Percentiles rank a stretch among this genome's conserved stretches.
Evolutionary conservation across 2,888 invertebrate species (phyloP).

Genomic region (Sarcophaga variegata): DNA sequence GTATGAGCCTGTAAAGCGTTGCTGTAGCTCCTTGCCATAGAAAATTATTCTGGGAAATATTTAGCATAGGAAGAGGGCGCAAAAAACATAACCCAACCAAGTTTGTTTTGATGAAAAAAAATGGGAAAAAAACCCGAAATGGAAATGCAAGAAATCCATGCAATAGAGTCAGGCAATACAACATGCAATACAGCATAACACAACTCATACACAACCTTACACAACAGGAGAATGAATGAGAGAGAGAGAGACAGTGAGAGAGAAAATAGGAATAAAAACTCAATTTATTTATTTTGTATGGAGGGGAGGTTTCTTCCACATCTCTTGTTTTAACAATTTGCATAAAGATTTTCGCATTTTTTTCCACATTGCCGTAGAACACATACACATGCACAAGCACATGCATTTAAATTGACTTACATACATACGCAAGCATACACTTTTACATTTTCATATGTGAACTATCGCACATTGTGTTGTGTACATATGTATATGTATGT

Average conservation of each 20-base stretch:
- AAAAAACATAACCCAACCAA: conserved; percentile 22
- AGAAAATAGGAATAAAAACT: not conserved
- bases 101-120: conserved; percentile 9
- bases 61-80: not conserved
- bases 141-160: not conserved
- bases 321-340: conserved; percentile 62
- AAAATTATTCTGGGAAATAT: not conserved
- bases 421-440: not conserved
- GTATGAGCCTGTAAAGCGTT: not conserved
- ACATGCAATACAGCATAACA: conserved; percentile 28
- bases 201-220: not conserved
- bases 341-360: conserved; percentile 64
- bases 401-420: conserved; percentile 41
- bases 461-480: not conserved
- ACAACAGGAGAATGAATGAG: not conserved
- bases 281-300: conserved; percentile 60
- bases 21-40: not conserved
- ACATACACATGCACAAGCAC: not conserved
- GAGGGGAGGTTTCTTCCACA: conserved; percentile 39
- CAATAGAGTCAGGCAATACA: conserved; percentile 23
- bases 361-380: conserved; percentile 8
- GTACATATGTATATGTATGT: too few species aligned
- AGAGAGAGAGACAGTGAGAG: not conserved
- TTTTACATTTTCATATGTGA: not conserved
- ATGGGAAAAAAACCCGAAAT: not conserved